A percentile compares a stretch with the other conserved stretches of the same genome.
phyloP scores from a whole-genome alignment of 2,797 vertebrate genomes.

The Myripristis murdjan region DNA sequence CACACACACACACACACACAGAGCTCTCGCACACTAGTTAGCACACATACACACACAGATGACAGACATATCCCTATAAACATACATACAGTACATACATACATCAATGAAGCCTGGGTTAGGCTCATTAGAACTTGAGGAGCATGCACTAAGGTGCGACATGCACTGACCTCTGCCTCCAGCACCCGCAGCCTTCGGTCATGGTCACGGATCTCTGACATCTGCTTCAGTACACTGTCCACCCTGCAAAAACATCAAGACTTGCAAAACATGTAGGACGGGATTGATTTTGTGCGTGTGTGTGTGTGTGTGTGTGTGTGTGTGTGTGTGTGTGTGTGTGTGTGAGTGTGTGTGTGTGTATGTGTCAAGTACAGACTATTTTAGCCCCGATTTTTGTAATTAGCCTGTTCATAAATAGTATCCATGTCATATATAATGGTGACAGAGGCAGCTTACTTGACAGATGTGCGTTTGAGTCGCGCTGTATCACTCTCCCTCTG shows the following conservation, averaged over 20 bases:
- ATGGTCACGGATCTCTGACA: conserved; percentile 86
- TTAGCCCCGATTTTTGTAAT: too few relatives aligned
- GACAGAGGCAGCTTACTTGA: conserved; percentile 82
- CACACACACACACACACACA: conserved; percentile 6
- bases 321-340: too few relatives aligned
- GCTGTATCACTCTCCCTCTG: conserved; percentile 87
- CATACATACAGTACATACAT: too few relatives aligned
- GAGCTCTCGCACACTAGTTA: too few relatives aligned
- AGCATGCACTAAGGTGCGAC: neutral
- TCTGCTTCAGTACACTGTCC: conserved; percentile 88
- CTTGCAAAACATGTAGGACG: too few relatives aligned
- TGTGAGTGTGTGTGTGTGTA: too few relatives aligned
- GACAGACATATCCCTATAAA: neutral
- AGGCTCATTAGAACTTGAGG: neutral
- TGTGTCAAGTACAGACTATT: too few relatives aligned
- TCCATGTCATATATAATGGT: neutral
- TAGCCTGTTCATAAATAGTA: too few relatives aligned
- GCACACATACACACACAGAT: too few relatives aligned
- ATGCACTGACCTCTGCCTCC: conserved; percentile 86
- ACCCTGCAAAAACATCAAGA: conserved; percentile 78
- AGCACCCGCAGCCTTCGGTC: conserved; percentile 85
- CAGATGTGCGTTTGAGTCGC: conserved; percentile 86
- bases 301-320: too few relatives aligned
- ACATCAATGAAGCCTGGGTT: neutral
- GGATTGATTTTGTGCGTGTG: too few relatives aligned